Evolutionary conservation across 2,797 vertebrate genomes (phyloP), one percentile per base, ranked within the genome.

Genomic region (Sebastes flavidus): DNA sequence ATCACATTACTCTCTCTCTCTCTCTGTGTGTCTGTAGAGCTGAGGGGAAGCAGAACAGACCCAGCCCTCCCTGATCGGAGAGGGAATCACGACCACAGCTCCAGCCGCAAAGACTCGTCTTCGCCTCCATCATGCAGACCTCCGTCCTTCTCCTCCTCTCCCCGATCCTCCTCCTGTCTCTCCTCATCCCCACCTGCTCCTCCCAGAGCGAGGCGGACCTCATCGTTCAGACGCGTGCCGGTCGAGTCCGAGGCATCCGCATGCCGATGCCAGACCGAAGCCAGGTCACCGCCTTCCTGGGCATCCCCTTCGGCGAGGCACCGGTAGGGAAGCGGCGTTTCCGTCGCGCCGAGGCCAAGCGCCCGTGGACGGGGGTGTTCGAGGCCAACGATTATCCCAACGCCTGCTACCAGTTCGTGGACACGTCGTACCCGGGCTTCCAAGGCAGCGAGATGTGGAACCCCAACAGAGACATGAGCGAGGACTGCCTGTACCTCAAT

Each of bases 391-490:
- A 88, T 46, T 97, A 97, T 87, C 95, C 95, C 10, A 96, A 94
- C 3, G 96, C 96, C 79, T 99, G 98, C 89, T 97, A 89, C 92
- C 98, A 99, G 81, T 94, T 81, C 1, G 96, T 98, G 75, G 98
- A 99, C 91, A 97, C 90, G 3, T 88, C 93, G 0, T 97, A 90
- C 87, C 98, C 97, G 0, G 97, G 97, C 0, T 99, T 99, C 83
- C 94, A 92, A 0, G 98, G 97, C 68, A 96, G 36, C 0, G 98
- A 99, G 91, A 99, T 99, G 98, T 99, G 97, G 98, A 99, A 99
- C 85, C 97, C 98, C 65, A 99, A 99, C 92, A 94, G 89, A 59
- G 95, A 96, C 24, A 97, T 98, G 96, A 98, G 95, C 0, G 98
- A 99, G 72, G 97, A 99, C 88, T 98, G 98, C 78, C 94, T 99